Evolutionary conservation across 2,888 invertebrate species (phyloP), one percentile per base, ranked within the genome.

Genomic region (Ectropis crepuscularia): DNA sequence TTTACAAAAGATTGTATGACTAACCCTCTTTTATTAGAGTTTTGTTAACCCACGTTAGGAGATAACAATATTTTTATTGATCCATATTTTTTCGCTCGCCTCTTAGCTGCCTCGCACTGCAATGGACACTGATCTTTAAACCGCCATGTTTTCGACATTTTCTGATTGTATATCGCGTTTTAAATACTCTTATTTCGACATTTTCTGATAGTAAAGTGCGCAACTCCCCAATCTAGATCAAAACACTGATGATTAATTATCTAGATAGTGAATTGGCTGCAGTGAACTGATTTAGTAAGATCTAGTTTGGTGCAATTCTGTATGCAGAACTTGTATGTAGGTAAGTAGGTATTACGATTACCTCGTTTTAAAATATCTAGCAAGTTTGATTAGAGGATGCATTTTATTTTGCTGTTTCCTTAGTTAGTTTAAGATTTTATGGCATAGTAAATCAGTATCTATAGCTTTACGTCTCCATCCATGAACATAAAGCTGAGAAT

Each of bases 211-310:
- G 37, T 59, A 62, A 61, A 68, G 57, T 67, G 51, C 63, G 72
- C 70, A 72, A 72, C 48, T 41, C 53, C 45, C 63, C 46, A 62
- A 70, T 69, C 68, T 70, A 72, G 72, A 72, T 63, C 68, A 58
- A 65, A 63, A 64, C 65, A 50, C 57, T 59, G 61, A 70, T 67
- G 63, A 66, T 70, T 67, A 68, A 69, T 70, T 70, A 69, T 42
- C 39, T 6, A 48, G 63, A 55, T 63, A 54, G 50, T 58, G 53
- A 53, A 57, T 64, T 48, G 43, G 51, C 45, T 65, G 63, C 60
- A 48, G 47, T 53, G 43, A 38, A 16, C 38, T 61, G 55, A 45
- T 69, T 63, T 67, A 41, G 67, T 43, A 66, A 68, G 36, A 61
- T 38, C 49, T 65, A 28, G 49, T 16, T 53, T n/a, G 11, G 39